Conservation (phyloP, 2,888 invertebrate species). For the Tenthredo notha region DNA sequence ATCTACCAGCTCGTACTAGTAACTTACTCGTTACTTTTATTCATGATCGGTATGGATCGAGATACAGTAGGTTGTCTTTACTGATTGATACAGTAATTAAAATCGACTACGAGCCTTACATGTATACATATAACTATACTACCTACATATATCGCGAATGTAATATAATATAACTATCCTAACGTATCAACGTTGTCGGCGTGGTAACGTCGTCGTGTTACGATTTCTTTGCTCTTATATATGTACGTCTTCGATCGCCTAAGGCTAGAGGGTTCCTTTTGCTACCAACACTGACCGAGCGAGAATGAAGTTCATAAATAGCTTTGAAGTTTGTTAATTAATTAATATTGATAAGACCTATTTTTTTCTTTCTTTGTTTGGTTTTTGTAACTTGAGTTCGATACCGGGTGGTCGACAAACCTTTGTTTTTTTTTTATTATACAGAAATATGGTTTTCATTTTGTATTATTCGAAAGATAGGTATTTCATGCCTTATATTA, state of each 20-base stretch:
- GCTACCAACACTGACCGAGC: neutral
- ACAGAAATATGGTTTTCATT: neutral
- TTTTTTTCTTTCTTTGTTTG: neutral
- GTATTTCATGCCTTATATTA: neutral
- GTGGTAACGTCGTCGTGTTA: conserved; percentile 10
- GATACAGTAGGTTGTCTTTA: neutral
- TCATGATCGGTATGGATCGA: neutral
- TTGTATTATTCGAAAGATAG: neutral
- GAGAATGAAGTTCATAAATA: conserved; percentile 19
- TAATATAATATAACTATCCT: conserved; percentile 19
- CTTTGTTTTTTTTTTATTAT: neutral
- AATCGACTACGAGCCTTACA: conserved; percentile 19
- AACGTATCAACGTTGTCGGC: neutral
- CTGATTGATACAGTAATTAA: conserved; percentile 55
- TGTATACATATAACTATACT: neutral
- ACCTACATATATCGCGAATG: conserved; percentile 13
- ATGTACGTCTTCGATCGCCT: neutral
- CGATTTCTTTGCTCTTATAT: neutral
- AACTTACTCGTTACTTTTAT: neutral
- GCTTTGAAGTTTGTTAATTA: conserved; percentile 8
- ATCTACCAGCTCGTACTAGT: neutral
- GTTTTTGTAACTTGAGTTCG: neutral
- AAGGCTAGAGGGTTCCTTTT: neutral
- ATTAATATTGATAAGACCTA: conserved; percentile 32
- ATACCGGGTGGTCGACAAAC: neutral